A percentile compares a stretch with the other conserved stretches of the same genome.
These are phyloP conservation scores for Lagopus muta DNA, from an alignment of 2,113 vertebrate species.

Conservation along the genomic window DNA sequence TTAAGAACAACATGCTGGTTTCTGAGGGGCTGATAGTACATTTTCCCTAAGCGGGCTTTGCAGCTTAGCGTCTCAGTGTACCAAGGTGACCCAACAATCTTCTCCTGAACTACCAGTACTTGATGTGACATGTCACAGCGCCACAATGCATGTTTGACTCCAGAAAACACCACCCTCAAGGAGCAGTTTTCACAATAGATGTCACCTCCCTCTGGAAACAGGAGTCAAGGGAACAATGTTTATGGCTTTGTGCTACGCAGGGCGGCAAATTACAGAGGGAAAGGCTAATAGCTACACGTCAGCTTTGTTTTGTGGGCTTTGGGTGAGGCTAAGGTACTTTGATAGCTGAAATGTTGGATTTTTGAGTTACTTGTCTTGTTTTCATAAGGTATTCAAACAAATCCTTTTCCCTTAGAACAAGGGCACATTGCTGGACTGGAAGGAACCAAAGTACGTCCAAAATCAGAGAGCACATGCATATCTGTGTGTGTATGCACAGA, in stretches of 20 bases:
- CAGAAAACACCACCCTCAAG: neutral
- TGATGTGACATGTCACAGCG: neutral
- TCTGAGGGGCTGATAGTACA: neutral
- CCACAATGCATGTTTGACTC: neutral
- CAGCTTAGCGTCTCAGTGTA: neutral
- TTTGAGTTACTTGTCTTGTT: constrained; percentile 9
- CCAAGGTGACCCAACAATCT: neutral
- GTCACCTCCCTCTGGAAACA: neutral
- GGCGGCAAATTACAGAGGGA: neutral
- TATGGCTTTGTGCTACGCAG: neutral
- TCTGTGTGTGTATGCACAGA: neutral
- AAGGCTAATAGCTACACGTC: neutral
- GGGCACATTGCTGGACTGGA: neutral
- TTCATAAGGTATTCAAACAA: constrained; percentile 3
- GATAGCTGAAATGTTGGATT: neutral
- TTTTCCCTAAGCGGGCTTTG: too few relatives aligned
- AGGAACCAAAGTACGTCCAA: neutral
- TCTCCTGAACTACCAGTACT: neutral
- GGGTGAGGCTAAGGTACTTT: neutral
- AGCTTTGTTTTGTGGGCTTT: neutral
- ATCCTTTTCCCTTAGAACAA: neutral
- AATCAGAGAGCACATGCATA: neutral
- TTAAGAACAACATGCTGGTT: constrained; percentile 1
- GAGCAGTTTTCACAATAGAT: neutral
- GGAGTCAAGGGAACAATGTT: neutral